Percentiles rank a stretch among this genome's conserved stretches.
These are phyloP conservation scores for Colletes latitarsis DNA, from an alignment of 1,140 invertebrate species.

Conservation along the genomic window DNA sequence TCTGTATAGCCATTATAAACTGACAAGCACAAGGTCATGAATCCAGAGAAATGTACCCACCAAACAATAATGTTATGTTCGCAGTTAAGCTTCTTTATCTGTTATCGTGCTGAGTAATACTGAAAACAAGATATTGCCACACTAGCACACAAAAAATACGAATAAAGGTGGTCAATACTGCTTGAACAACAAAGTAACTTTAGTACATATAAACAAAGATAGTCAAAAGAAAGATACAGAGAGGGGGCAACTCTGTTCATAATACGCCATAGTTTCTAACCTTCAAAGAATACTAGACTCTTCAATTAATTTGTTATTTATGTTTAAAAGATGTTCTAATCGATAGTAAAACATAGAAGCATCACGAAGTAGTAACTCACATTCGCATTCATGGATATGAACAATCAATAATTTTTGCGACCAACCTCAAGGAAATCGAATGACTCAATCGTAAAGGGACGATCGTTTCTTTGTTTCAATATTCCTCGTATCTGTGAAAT, in stretches of 20 bases:
- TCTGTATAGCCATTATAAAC: too few species aligned
- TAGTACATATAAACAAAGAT: not conserved
- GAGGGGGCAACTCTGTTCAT: not conserved
- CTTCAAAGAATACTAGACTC: not conserved
- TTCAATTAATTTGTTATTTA: not conserved
- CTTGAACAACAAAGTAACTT: not conserved
- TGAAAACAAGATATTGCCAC: not conserved
- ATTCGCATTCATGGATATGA: not conserved
- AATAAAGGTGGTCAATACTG: not conserved
- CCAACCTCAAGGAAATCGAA: slow-evolving; percentile 32
- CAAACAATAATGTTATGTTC: slow-evolving; percentile 15
- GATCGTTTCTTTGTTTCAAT: slow-evolving; percentile 13
- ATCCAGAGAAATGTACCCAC: not conserved
- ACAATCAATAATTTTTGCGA: not conserved
- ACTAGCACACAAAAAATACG: not conserved
- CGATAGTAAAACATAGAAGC: not conserved
- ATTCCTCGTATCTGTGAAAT: not conserved
- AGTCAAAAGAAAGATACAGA: not conserved
- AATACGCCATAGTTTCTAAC: slow-evolving; percentile 37
- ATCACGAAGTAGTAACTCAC: not conserved
- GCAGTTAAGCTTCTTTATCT: slow-evolving; percentile 35
- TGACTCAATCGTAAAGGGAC: not conserved
- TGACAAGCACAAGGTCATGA: not conserved
- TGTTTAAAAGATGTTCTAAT: not conserved
- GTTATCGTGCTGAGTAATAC: slow-evolving; percentile 15